Base-by-base conservation (phyloP, 2,888 invertebrate species). In the Cerceris rybyensis region DNA sequence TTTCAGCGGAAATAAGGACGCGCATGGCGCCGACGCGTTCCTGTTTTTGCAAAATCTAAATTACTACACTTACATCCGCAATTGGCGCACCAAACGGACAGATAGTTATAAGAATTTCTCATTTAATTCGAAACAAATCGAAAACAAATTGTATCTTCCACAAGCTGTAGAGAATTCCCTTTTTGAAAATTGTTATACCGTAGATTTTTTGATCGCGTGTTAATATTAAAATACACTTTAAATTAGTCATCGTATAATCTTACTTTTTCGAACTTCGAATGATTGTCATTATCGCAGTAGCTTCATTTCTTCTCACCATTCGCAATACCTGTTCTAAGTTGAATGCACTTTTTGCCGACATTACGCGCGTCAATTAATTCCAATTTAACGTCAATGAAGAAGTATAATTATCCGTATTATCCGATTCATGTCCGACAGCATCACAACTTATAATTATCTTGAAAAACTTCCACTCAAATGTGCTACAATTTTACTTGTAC, bases 241-340 rank as follows among this genome's bases (percentile, higher is more conserved):
- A 46, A 46, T 11, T 8, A 46, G 9, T 46, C 8, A 46, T 46
- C 46, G 46, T 11, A 46, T 28, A 28, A 28, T 14, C n/a, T 55
- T 16, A 42, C 57, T 52, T 42, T 13, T 17, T 52, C 43, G 57
- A 54, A 68, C 41, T 57, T 69, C 50, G 9, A 63, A 70, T 78
- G 78, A 78, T 78, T 75, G 78, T 78, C 78, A 70, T 70, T 66
- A 49, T 70, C 70, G 70, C 61, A 66, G 42, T 46, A 13, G 6
- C n/a, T 50, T n/a, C n/a, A 13, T n/a, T n/a, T 41, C 28, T 41
- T 28, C 28, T 28, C 28, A 28, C 28, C 28, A 28, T 28, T 28
- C 28, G 28, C 28, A 28, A 28, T 28, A 28, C 28, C 28, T 28
- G 28, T 4, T 4, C 28, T 28, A 28, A 28, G 28, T 28, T 28